Evolutionary conservation across 2,888 invertebrate genomes (phyloP).

Genomic region (Rotaria sp.): DNA sequence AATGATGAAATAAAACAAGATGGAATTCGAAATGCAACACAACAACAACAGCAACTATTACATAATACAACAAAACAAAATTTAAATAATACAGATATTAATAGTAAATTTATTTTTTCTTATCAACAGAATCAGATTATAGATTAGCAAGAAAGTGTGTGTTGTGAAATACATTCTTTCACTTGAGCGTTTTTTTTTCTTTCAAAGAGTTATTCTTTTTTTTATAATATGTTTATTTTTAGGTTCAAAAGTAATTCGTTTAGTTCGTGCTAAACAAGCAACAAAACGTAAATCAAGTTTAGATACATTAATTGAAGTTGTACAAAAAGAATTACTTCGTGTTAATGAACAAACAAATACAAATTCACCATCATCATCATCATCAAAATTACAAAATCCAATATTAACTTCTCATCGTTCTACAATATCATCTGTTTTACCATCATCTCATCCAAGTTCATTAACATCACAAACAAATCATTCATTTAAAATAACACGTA

Average conservation of each 20-base stretch:
- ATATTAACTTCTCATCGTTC: background rate
- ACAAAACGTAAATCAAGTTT: conserved; percentile 15
- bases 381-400: background rate
- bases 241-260: conserved; percentile 17
- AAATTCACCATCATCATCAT: background rate
- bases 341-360: background rate
- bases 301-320: conserved; percentile 28
- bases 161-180: no score
- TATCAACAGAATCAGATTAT: no score
- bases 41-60: background rate
- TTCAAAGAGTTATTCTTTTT: background rate
- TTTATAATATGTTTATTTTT: background rate
- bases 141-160: no score
- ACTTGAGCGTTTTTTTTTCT: no score
- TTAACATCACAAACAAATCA: background rate
- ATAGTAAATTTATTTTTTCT: background rate
- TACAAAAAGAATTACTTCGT: conserved; percentile 14
- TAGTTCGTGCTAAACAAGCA: conserved; percentile 28
- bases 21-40: background rate
- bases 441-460: background rate
- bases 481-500: conserved; percentile 8
- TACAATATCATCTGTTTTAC: background rate
- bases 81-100: conserved; percentile 1
- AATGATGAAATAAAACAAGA: background rate
- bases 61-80: background rate